These are phyloP conservation scores for Capromys pilorides DNA, from an alignment of 2,797 vertebrate genomes.

Conservation along the genomic window DNA sequence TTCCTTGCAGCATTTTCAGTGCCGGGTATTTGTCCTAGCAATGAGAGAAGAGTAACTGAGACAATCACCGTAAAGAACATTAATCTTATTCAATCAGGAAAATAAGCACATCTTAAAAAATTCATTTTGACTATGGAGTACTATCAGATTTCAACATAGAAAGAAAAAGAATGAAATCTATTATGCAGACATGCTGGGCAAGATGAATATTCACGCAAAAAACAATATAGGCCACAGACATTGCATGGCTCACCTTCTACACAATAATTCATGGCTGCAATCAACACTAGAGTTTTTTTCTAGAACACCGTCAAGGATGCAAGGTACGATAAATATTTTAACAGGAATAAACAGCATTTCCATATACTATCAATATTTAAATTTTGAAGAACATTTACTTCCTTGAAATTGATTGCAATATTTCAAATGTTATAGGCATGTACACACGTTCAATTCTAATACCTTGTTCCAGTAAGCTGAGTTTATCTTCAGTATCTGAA, in stretches of 20 bases:
- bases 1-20: too few species aligned
- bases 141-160: constrained; percentile 11
- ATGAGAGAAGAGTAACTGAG: too few species aligned
- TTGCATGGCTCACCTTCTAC: neutral
- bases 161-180: neutral
- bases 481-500: neutral
- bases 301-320: neutral
- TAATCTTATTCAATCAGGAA: neutral
- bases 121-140: neutral
- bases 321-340: neutral
- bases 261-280: neutral
- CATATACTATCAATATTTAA: constrained; percentile 60
- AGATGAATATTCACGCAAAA: constrained; percentile 13
- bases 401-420: neutral
- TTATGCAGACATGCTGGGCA: neutral
- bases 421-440: neutral
- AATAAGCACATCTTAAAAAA: constrained; percentile 28
- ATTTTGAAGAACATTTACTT: constrained; percentile 29
- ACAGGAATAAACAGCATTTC: constrained; percentile 18
- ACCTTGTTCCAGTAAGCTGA: neutral
- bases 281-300: neutral
- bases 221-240: neutral
- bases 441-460: neutral
- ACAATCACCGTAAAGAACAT: neutral
- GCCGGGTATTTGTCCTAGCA: too few species aligned